Percentiles rank a stretch among this genome's conserved stretches.
Conservation (phyloP, 2,888 invertebrate species). For the Cerastis rubricosa region DNA sequence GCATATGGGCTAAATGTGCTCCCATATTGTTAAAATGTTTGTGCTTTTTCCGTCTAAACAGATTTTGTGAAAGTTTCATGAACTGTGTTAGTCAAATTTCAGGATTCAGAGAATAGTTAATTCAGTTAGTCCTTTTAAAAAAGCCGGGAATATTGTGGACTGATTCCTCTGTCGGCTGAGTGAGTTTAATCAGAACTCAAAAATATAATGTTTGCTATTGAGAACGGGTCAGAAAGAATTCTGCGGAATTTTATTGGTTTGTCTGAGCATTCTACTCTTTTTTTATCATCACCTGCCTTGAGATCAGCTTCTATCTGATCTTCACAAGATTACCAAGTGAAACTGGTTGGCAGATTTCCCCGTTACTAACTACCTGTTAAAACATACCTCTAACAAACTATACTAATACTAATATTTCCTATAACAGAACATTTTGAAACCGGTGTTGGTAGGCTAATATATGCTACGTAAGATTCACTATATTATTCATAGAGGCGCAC, state of each 20-base stretch:
- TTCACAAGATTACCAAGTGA: not conserved
- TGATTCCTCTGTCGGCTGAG: not conserved
- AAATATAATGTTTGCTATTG: not conserved
- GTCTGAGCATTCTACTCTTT: not conserved
- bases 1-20: constrained; percentile 64
- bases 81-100: not conserved
- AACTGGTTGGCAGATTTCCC: not conserved
- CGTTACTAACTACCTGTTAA: not conserved
- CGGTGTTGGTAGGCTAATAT: constrained; percentile 40
- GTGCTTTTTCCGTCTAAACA: constrained; percentile 1
- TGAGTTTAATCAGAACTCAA: not conserved
- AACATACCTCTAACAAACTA: not conserved
- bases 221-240: not conserved
- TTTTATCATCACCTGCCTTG: not conserved
- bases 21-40: constrained; percentile 64
- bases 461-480: constrained; percentile 61
- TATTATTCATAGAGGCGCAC: constrained; percentile 66
- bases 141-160: not conserved
- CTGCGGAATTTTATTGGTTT: not conserved
- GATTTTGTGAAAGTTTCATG: not conserved
- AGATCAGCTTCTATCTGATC: not conserved
- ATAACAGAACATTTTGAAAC: constrained; percentile 15
- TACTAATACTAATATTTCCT: too few relatives aligned
- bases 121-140: not conserved
- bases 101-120: not conserved